Evolutionary conservation across 2,113 vertebrate species (phyloP).

Genomic region (Neolamprologus sp.): DNA sequence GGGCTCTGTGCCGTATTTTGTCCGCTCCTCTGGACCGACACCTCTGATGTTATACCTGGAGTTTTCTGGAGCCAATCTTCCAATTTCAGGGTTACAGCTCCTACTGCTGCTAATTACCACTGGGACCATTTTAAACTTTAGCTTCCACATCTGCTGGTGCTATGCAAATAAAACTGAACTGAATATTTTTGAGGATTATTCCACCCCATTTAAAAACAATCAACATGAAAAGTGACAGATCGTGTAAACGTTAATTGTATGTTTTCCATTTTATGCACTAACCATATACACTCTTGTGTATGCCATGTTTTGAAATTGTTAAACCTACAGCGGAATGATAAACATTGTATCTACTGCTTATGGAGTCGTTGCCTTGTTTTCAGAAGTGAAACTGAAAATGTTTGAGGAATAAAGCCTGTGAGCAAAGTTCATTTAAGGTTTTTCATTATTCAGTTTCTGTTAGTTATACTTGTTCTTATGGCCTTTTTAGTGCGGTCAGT

Average conservation of each 20-base stretch:
- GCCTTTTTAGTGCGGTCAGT: background rate
- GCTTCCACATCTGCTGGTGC: background rate
- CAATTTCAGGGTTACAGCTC: background rate
- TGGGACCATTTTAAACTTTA: background rate
- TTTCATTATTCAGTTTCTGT: background rate
- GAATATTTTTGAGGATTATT: background rate
- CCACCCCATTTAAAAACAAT: background rate
- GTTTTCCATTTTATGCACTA: background rate
- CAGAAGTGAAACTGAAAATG: background rate
- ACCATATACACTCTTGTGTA: background rate
- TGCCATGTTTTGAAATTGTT: background rate
- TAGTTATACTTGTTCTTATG: background rate
- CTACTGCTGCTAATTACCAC: background rate
- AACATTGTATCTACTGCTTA: background rate
- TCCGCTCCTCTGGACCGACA: background rate
- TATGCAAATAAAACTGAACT: background rate
- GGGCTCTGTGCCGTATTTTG: background rate
- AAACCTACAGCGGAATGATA: rapidly evolving
- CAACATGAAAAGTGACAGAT: background rate
- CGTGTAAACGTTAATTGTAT: background rate
- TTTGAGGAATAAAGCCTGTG: background rate
- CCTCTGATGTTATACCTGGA: background rate
- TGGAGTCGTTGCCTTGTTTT: background rate
- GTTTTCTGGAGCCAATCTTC: background rate
- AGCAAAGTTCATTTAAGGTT: background rate